Base-by-base conservation (phyloP, 2,797 vertebrate genomes). In the Sphaeramia orbicularis region DNA sequence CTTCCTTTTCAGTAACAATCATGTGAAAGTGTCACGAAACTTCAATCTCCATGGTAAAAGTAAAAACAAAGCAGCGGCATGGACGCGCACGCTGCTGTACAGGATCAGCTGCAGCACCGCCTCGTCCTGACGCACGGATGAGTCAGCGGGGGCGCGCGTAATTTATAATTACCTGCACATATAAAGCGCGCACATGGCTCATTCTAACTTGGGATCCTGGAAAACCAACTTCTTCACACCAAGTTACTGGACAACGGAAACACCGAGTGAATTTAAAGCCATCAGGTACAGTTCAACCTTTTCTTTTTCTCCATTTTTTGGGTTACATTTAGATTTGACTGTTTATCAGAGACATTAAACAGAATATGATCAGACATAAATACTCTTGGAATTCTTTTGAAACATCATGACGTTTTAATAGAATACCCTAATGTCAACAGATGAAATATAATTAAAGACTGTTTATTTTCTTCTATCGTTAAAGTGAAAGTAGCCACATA, bases 61-160 rank as follows among this genome's bases (percentile, higher is more conserved):
- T 5, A 32, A 40, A 69, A 73, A 69, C 43, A 78, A 73, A 63
- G 18, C 48, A 59, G 4, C 8, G 0, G 18, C 40, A 7, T 11
- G 55, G 18, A 10, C 5, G 9, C 10, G 15, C 47, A 11, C 36
- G 30, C 5, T 7, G n/a, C 47, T 41, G 24, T 24, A 36, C 37
- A 8, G 6, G 15, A 36, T 16, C 9, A 24, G 37, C 1, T n/a
- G 27, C 70, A 71, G 71, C 76, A 62, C 80, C 82, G 78, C 86
- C 83, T 85, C 44, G 13, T 18, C 71, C 65, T 90, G 88, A 92
- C 87, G 69, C 80, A 89, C 32, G 53, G n/a, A 66, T 92, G 88
- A 90, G 61, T 92, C 88, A 90, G 76, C 18, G 57, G 58, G 69
- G 12, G 58, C 67, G 74, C 75, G 70, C 37, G 13, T 54, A 59